Evolutionary conservation across 1,140 invertebrate genomes (phyloP).

Genomic region (Neodiprion virginianus): DNA sequence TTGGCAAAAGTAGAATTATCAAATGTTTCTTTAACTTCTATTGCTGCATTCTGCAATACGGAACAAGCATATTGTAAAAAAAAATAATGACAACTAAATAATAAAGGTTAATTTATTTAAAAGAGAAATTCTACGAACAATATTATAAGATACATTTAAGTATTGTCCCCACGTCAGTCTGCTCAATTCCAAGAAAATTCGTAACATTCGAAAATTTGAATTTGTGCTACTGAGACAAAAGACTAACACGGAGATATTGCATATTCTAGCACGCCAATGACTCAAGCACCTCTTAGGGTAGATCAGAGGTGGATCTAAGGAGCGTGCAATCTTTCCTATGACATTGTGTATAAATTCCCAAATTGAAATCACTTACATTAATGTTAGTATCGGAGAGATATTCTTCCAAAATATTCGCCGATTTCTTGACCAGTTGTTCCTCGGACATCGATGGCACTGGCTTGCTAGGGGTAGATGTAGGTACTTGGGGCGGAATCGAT

Average conservation of each 20-base stretch:
- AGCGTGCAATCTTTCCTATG: conserved; percentile 36
- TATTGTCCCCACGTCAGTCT: conserved; percentile 38
- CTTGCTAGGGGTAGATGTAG: conserved; percentile 37
- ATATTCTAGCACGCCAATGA: conserved; percentile 54
- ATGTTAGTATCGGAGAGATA: conserved; percentile 29
- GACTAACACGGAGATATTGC: conserved; percentile 11
- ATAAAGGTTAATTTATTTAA: conserved; percentile 12
- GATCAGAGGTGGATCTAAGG: conserved; percentile 54
- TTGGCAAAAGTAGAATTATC: conserved; percentile 26
- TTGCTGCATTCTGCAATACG: conserved; percentile 23
- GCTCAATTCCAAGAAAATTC: conserved; percentile 26
- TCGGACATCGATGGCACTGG: conserved; percentile 30
- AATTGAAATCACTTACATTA: conserved; percentile 15
- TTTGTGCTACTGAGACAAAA: background rate
- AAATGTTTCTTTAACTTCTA: conserved; percentile 29
- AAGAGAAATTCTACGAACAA: background rate
- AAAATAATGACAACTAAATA: background rate
- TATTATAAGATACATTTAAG: background rate
- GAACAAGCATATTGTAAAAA: conserved; percentile 6
- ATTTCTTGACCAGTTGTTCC: conserved; percentile 41
- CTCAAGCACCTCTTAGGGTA: conserved; percentile 47
- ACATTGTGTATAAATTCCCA: conserved; percentile 2
- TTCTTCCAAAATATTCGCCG: conserved; percentile 46
- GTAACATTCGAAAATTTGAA: conserved; percentile 28
- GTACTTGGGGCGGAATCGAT: conserved; percentile 35